A percentile compares a stretch with the other conserved stretches of the same genome.
Evolutionary conservation across 1,140 invertebrate species (phyloP).

Genomic region (Nephotettix cincticeps): DNA sequence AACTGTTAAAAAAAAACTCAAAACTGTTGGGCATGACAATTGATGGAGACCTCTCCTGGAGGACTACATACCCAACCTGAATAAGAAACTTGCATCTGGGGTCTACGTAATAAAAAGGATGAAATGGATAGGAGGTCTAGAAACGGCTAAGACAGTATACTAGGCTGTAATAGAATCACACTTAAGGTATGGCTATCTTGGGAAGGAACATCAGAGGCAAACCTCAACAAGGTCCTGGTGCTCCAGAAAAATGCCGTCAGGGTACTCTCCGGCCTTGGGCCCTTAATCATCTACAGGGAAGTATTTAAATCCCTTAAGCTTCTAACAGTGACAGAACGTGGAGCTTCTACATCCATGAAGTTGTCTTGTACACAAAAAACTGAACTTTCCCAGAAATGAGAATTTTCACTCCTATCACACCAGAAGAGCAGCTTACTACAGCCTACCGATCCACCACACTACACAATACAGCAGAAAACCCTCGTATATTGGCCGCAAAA

Average conservation of each 20-base stretch:
- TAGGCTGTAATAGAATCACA: constrained; percentile 3
- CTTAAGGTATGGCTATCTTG: background rate
- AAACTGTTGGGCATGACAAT: background rate
- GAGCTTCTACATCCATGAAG: no score
- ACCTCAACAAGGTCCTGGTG: background rate
- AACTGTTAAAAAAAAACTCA: background rate
- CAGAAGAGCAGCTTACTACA: no score
- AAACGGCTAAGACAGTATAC: background rate
- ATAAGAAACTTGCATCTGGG: background rate
- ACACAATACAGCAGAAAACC: background rate
- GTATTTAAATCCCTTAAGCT: no score
- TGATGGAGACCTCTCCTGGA: background rate
- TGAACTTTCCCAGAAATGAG: no score
- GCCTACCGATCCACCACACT: background rate
- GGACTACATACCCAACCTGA: background rate
- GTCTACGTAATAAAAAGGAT: background rate
- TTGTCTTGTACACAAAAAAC: no score
- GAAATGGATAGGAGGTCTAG: constrained; percentile 4
- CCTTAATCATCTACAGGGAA: no score
- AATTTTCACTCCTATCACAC: no score
- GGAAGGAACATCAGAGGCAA: background rate
- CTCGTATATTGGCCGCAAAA: background rate
- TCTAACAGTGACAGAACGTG: no score
- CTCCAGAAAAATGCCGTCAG: no score
- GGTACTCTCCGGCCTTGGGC: no score